Percentiles rank a stretch among this genome's conserved stretches.
Evolutionary conservation across 2,797 vertebrate genomes (phyloP).

Genomic region (Anguilla pacifica): DNA sequence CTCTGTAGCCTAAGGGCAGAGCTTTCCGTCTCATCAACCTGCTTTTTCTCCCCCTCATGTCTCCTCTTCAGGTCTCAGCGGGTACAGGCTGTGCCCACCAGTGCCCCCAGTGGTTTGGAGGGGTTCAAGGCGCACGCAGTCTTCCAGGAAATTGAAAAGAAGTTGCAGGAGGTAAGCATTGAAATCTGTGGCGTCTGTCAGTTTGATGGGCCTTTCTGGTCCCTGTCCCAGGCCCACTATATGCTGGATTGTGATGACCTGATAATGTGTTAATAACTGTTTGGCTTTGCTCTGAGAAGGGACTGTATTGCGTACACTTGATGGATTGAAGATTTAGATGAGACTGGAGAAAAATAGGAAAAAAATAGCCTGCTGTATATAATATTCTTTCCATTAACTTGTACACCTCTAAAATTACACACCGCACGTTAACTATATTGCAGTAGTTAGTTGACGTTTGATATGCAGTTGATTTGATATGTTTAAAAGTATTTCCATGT

Average conservation of each 20-base stretch:
- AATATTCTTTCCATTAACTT: no score
- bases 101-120: slow-evolving; percentile 66
- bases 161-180: slow-evolving; percentile 78
- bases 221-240: neutral
- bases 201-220: neutral
- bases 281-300: neutral
- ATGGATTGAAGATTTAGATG: no score
- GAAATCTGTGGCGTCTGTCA: neutral
- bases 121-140: slow-evolving; percentile 83
- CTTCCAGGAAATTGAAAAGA: slow-evolving; percentile 93
- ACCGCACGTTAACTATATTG: no score
- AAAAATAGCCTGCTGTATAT: no score
- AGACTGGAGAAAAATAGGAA: no score
- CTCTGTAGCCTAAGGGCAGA: neutral
- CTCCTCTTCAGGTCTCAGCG: slow-evolving; percentile 58
- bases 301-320: neutral
- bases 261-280: neutral
- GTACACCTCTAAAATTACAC: no score
- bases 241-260: neutral
- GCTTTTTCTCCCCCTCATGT: neutral
- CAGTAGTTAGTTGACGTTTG: no score
- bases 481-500: no score
- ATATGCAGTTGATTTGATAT: no score
- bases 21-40: neutral
- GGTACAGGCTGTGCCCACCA: slow-evolving; percentile 72